These are phyloP conservation scores for Crocidura indochinensis DNA, from an alignment of 2,797 vertebrate species.

Conservation along the genomic window DNA sequence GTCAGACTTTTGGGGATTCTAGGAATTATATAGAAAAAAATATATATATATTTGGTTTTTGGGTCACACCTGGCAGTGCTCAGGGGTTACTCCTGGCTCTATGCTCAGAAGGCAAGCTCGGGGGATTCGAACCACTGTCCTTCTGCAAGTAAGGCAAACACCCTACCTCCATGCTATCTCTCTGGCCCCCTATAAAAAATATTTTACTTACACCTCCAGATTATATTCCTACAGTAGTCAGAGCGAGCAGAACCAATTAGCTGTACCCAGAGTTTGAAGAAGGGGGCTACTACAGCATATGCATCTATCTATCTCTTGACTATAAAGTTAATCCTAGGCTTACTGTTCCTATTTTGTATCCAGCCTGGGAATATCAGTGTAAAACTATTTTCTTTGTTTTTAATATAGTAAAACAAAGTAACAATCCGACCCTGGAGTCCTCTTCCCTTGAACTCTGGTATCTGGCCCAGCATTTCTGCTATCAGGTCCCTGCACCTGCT, in stretches of 20 bases:
- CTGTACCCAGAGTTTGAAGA: background rate
- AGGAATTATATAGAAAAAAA: background rate
- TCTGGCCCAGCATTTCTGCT: background rate
- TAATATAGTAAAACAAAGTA: background rate
- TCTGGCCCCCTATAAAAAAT: too few species aligned
- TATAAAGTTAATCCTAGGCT: background rate
- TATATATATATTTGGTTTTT: too few species aligned
- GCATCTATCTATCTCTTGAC: background rate
- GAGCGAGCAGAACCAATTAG: background rate
- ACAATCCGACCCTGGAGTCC: background rate
- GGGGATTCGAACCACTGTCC: too few species aligned
- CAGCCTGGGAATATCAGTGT: background rate
- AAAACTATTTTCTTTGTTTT: conserved; percentile 44
- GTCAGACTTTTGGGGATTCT: background rate
- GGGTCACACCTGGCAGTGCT: too few species aligned
- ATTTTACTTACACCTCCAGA: background rate
- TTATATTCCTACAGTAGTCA: background rate
- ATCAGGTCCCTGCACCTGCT: background rate
- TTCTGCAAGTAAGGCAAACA: too few species aligned
- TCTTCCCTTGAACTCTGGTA: background rate
- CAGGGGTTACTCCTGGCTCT: too few species aligned
- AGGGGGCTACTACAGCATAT: background rate
- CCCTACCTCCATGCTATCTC: too few species aligned
- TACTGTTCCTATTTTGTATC: conserved; percentile 38
- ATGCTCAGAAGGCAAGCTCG: too few species aligned